Base-by-base conservation (phyloP, 2,888 invertebrate genomes). In the Penaeus monodon region DNA sequence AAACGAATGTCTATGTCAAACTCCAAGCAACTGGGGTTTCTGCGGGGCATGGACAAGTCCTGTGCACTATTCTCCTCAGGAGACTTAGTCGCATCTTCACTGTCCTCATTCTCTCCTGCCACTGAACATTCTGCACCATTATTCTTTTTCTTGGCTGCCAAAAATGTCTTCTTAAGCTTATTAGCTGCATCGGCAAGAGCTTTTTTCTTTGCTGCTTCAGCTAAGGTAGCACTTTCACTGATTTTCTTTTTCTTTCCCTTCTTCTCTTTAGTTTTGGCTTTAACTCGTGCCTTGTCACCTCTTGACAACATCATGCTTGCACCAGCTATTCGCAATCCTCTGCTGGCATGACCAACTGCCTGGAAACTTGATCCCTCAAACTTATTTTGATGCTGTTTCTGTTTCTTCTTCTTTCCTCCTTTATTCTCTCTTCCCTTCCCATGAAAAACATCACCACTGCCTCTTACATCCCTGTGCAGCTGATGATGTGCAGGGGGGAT, bases 161-260 rank as follows among this genome's bases (percentile, higher is more conserved):
- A 66, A 84, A 90, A 90, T 27, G 90, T 88, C 66, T 68, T 74
- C 17, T 85, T 76, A 49, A 90, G 81, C 70, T 88, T 90, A 70
- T 85, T 88, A n/a, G 90, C 90, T 14, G 90, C 90, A 33, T 85
- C 88, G 8, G 88, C 84, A 44, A 90, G 77, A 8, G 88, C 88
- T 81, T 90, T 90, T 64, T 85, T 90, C 63, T 88, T 88, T 8
- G 88, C 86, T 27, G 85, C 82, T 81, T 90, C 90, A 38, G 88
- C 85, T 44, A 74, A 82, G 6, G 79, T 83, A 10, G 86, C 79
- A 78, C 83, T 87, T 24, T 83, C 83, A 73, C 83, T 79, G 29
- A 29, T 79, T 38, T 78, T 70, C 38, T 57, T 78, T 27, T 63
- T 29, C 38, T 83, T 84, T 24, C 84, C 84, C 27, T 49, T 68